Evolutionary conservation across 2,113 vertebrate species (phyloP).

Genomic region (Nanorana parkeri): DNA sequence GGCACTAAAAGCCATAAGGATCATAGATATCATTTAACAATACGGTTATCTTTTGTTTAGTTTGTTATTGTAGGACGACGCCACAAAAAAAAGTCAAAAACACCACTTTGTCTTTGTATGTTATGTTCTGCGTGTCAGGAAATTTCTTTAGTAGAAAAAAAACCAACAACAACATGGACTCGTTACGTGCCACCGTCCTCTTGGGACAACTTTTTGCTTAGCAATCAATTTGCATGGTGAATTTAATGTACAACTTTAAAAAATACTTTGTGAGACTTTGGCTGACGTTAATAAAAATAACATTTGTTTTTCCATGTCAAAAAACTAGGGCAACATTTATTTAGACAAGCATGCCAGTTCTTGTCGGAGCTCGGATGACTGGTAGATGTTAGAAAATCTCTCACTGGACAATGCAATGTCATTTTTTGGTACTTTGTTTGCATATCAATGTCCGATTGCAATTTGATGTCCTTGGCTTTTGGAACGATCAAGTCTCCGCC

Average conservation of each 20-base stretch:
- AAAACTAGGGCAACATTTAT: constrained; percentile 40
- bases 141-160: constrained; percentile 64
- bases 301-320: constrained; percentile 48
- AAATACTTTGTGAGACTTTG: constrained; percentile 54
- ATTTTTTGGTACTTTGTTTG: constrained; percentile 54
- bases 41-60: constrained; percentile 65
- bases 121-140: constrained; percentile 63
- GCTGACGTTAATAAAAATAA: constrained; percentile 54
- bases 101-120: constrained; percentile 65
- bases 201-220: constrained; percentile 61
- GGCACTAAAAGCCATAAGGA: constrained; percentile 64
- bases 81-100: constrained; percentile 51
- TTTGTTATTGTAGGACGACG: constrained; percentile 69
- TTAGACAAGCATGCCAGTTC: constrained; percentile 63
- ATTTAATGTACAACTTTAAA: constrained; percentile 51
- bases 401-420: constrained; percentile 46
- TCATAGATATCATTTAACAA: constrained; percentile 73
- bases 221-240: constrained; percentile 55
- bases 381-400: constrained; percentile 53
- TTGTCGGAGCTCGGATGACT: constrained; percentile 58
- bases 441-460: constrained; percentile 35
- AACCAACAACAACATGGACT: constrained; percentile 59
- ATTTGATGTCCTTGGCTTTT: constrained; percentile 55
- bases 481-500: constrained; percentile 33
- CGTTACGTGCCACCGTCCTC: constrained; percentile 63